Percentiles rank a stretch among this genome's conserved stretches.
These are phyloP conservation scores for Tholera decimalis DNA, from an alignment of 2,888 invertebrate genomes.

Conservation along the genomic window DNA sequence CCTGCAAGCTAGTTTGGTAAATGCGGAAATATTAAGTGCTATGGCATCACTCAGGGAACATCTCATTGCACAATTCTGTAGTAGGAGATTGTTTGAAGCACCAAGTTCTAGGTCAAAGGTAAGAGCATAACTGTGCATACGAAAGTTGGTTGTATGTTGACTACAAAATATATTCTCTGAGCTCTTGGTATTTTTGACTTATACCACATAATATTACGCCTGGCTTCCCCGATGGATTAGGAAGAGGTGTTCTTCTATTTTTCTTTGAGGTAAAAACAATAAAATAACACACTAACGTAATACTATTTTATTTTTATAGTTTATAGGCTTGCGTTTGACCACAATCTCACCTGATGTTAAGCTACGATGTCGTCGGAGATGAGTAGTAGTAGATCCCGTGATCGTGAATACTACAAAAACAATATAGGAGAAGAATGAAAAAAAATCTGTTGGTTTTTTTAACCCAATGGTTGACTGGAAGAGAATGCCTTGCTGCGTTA, in stretches of 20 bases:
- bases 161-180: constrained; percentile 2
- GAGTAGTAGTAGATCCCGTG: too few relatives aligned
- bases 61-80: not conserved
- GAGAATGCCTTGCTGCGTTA: too few relatives aligned
- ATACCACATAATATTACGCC: not conserved
- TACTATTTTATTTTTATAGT: too few relatives aligned
- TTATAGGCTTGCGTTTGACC: too few relatives aligned
- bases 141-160: constrained; percentile 8
- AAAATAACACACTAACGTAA: too few relatives aligned
- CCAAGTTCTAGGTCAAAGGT: constrained; percentile 27
- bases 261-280: too few relatives aligned
- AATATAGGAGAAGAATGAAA: too few relatives aligned
- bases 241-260: not conserved
- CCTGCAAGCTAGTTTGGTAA: not conserved
- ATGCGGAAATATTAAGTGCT: not conserved
- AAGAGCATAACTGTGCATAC: constrained; percentile 5
- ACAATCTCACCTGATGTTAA: too few relatives aligned
- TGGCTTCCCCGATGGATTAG: not conserved
- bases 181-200: not conserved
- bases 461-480: too few relatives aligned
- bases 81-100: constrained; percentile 9
- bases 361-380: too few relatives aligned
- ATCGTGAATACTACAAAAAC: too few relatives aligned
- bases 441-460: too few relatives aligned
- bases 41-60: not conserved